A percentile compares a stretch with the other conserved stretches of the same genome.
Conservation (phyloP, 2,888 invertebrate species). For the Dasysyrphus albostriatus region DNA sequence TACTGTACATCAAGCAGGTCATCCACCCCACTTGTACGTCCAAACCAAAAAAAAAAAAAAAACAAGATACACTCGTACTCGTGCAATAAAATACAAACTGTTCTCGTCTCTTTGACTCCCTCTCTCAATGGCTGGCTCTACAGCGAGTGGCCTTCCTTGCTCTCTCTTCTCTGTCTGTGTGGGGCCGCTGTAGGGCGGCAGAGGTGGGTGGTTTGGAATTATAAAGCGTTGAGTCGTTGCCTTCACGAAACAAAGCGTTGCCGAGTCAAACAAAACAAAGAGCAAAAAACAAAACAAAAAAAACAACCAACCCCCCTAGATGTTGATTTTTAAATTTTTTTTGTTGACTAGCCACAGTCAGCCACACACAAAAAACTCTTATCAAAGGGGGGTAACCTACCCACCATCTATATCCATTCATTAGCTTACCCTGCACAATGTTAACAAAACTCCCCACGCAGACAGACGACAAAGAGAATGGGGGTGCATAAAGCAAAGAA, state of each 20-base stretch:
- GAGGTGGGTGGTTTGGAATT: constrained; percentile 25
- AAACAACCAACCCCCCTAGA: constrained; percentile 1
- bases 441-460: constrained; percentile 50
- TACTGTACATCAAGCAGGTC: constrained; percentile 71
- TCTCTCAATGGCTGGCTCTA: constrained; percentile 42
- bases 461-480: constrained; percentile 59
- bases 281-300: constrained; percentile 17
- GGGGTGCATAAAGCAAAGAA: not conserved
- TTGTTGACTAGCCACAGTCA: constrained; percentile 34
- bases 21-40: constrained; percentile 75
- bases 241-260: constrained; percentile 63
- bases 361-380: constrained; percentile 40
- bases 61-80: constrained; percentile 46
- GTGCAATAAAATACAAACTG: constrained; percentile 40
- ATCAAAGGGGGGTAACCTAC: constrained; percentile 30
- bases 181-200: not conserved
- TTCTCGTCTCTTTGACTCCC: constrained; percentile 58
- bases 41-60: constrained; percentile 49
- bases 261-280: constrained; percentile 47
- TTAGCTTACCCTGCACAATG: constrained; percentile 1
- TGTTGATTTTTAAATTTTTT: constrained; percentile 19
- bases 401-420: constrained; percentile 10
- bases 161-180: constrained; percentile 33
- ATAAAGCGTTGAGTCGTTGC: constrained; percentile 65
- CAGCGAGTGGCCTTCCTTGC: constrained; percentile 48